These are phyloP conservation scores for Drosophila chauvacae DNA, from an alignment of 1,140 invertebrate genomes.

Conservation along the genomic window DNA sequence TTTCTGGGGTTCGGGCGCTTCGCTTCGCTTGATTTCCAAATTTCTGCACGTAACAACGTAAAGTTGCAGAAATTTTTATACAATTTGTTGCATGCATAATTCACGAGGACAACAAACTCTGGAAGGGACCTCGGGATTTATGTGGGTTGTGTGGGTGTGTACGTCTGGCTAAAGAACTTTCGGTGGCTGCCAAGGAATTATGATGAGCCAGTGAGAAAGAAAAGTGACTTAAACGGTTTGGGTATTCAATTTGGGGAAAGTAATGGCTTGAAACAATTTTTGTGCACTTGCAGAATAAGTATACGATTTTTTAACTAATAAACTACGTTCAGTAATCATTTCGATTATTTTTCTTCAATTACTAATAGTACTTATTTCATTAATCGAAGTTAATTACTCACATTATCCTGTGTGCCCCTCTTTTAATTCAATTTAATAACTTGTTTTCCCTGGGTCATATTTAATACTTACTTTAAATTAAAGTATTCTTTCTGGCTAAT, in stretches of 20 bases:
- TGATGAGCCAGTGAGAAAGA: constrained; percentile 68
- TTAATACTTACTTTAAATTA: constrained; percentile 14
- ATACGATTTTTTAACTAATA: not conserved
- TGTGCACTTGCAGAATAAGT: not conserved
- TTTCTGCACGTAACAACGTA: constrained; percentile 80
- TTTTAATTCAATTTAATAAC: constrained; percentile 1
- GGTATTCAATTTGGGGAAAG: constrained; percentile 42
- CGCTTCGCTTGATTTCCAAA: constrained; percentile 69
- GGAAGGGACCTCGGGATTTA: constrained; percentile 65
- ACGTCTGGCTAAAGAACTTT: constrained; percentile 26
- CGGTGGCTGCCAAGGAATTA: constrained; percentile 63
- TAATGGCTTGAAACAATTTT: constrained; percentile 5
- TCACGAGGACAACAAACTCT: constrained; percentile 62
- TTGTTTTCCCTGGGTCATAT: not conserved
- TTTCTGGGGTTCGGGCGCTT: constrained; percentile 36
- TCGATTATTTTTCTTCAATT: not conserved
- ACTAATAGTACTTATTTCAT: not conserved
- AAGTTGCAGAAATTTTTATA: constrained; percentile 84
- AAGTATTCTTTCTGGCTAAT: constrained; percentile 28
- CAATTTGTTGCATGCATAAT: constrained; percentile 84
- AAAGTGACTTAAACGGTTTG: constrained; percentile 43
- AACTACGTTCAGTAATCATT: not conserved
- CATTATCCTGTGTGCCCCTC: not conserved
- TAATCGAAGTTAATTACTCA: not conserved
- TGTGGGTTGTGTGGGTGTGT: constrained; percentile 37